These are phyloP conservation scores for Halictus rubicundus DNA, from an alignment of 1,140 invertebrate species.

Conservation along the genomic window DNA sequence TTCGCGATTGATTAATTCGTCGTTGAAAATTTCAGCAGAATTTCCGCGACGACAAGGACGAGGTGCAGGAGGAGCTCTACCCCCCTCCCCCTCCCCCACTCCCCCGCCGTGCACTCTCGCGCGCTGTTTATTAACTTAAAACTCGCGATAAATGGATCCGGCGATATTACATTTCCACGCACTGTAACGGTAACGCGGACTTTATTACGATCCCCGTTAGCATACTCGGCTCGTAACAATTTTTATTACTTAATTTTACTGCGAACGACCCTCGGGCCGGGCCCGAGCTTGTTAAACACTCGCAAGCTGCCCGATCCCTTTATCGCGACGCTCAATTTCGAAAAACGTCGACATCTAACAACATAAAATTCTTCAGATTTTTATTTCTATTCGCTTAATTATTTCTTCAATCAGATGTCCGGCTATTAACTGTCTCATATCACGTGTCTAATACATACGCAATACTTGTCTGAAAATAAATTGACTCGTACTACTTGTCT, in stretches of 20 bases:
- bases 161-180: conserved; percentile 1
- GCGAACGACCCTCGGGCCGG: neutral
- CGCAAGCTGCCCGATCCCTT: neutral
- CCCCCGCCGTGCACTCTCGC: no score
- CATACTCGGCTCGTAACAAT: neutral
- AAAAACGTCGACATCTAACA: no score
- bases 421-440: no score
- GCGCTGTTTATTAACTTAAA: conserved; percentile 10
- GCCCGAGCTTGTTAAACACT: neutral
- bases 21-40: neutral
- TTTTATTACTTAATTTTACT: conserved; percentile 6
- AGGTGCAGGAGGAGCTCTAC: no score
- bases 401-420: no score
- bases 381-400: no score
- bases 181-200: neutral
- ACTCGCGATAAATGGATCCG: neutral
- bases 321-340: neutral
- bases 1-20: neutral
- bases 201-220: conserved; percentile 10
- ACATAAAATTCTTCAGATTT: no score
- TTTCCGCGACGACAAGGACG: neutral
- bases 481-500: no score
- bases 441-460: no score
- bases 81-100: no score
- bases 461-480: no score